These are phyloP conservation scores for Cylloceria caligata DNA, from an alignment of 2,888 invertebrate species.

Conservation along the genomic window DNA sequence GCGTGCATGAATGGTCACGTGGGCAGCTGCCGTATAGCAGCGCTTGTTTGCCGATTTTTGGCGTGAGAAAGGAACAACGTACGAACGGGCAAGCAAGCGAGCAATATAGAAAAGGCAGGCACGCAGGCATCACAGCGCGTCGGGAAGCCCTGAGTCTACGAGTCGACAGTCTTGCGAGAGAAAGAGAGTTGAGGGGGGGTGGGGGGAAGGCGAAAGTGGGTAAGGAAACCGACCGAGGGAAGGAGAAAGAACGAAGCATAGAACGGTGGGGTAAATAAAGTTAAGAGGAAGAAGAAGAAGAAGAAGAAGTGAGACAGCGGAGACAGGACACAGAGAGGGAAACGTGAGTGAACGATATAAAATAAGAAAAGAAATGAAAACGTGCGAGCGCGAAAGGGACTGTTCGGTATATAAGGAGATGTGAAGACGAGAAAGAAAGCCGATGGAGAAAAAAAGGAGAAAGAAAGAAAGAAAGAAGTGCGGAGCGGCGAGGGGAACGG, in stretches of 20 bases:
- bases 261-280: slow-evolving; percentile 13
- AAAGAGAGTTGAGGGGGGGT: neutral
- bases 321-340: neutral
- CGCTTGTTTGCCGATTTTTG: slow-evolving; percentile 35
- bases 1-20: slow-evolving; percentile 59
- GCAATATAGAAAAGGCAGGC: slow-evolving; percentile 29
- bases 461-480: slow-evolving; percentile 47
- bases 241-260: slow-evolving; percentile 41
- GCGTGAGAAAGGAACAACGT: slow-evolving; percentile 59
- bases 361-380: slow-evolving; percentile 37
- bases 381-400: slow-evolving; percentile 5
- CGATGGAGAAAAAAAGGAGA: slow-evolving; percentile 21
- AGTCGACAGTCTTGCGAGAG: neutral
- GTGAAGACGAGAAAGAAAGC: slow-evolving; percentile 15
- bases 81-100: slow-evolving; percentile 18
- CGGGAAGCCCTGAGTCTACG: slow-evolving; percentile 19
- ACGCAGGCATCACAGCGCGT: slow-evolving; percentile 10
- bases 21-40: slow-evolving; percentile 42
- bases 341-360: slow-evolving; percentile 32
- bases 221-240: slow-evolving; percentile 13
- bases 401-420: slow-evolving; percentile 8
- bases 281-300: no score
- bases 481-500: slow-evolving; percentile 38
- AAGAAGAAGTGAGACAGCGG: slow-evolving; percentile 11
- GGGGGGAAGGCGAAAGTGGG: slow-evolving; percentile 6